phyloP scores from a whole-genome alignment of 2,797 vertebrate species.

The Diglossa cyanea region DNA sequence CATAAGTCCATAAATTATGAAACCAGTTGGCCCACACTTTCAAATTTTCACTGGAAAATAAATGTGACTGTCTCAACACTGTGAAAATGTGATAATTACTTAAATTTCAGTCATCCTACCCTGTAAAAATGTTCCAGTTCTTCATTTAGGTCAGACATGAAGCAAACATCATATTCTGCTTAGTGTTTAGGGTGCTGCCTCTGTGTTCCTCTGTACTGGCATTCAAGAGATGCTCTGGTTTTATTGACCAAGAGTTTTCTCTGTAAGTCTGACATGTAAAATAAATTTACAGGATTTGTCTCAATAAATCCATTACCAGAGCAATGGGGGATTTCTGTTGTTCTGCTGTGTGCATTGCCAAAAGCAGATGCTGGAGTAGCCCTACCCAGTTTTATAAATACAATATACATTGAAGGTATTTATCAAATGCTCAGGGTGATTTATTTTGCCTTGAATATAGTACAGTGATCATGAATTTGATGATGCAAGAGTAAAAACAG shows the following conservation, averaged over 20 bases:
- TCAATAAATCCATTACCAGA: neutral
- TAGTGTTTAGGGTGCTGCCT: neutral
- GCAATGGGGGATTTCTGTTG: neutral
- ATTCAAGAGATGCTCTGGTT: neutral
- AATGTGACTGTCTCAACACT: neutral
- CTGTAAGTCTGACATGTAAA: neutral
- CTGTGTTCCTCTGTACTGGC: neutral
- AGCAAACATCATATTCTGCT: neutral
- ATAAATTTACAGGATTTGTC: neutral
- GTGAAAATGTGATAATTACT: neutral
- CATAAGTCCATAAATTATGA: neutral
- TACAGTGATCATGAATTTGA: neutral
- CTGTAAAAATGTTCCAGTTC: neutral
- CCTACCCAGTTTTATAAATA: constrained; percentile 9
- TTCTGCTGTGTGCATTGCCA: neutral
- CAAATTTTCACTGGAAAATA: neutral
- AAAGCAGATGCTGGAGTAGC: constrained; percentile 48
- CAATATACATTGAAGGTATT: neutral
- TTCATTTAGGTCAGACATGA: neutral
- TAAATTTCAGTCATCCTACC: neutral
- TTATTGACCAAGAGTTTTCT: neutral
- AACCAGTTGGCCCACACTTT: neutral
- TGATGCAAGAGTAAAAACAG: neutral
- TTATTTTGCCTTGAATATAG: neutral
- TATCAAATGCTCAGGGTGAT: neutral